Base-by-base conservation (phyloP, 2,888 invertebrate genomes). In the Caenorhabditis wallacei region DNA sequence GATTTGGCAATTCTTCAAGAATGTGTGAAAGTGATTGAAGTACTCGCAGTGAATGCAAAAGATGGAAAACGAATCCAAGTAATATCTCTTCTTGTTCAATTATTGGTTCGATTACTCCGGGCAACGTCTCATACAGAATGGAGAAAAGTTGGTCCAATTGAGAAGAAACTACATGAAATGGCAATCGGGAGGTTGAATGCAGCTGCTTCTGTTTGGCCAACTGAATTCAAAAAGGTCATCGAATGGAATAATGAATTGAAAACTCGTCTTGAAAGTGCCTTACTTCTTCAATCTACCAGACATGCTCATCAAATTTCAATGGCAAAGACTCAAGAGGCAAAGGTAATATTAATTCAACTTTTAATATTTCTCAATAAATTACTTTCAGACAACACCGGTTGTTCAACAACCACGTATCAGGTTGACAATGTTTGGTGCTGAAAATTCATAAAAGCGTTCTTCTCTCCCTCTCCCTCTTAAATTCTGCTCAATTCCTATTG, bases 181-280 rank as follows among this genome's bases (percentile, higher is more conserved):
- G 95, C 96, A 84, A 94, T 98, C 87, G 95, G 96, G 87, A 95
- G 96, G 94, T 94, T 98, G 20, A 96, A 96, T 89, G 95, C 95
- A 91, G 95, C 97, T 88, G 98, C 97, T 0, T 85, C 88, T 0
- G 82, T 83, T 48, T 87, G 90, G 83, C 88, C 89, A 1, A 46
- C 13, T 5, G 85, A 88, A 24, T 87, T 89, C 83, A 85, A 87
- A 57, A 68, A 48, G 80, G 90, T 90, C 89, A 96, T 98, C 95
- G 94, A 95, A 26, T 95, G 95, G 89, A 95, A 95, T 0, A 94
- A 95, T 0, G 95, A 96, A 75, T 93, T 97, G 74, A 95, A 96
- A 85, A 94, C 94, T 66, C 95, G 95, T 92, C 93, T 98, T 70
- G 97, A 97, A 93, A 94, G 94, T 72, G 97, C 97, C 0, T 95